Percentiles rank a stretch among this genome's conserved stretches.
These are phyloP conservation scores for Drosophila repletoides DNA, from an alignment of 1,140 invertebrate species.

Conservation along the genomic window DNA sequence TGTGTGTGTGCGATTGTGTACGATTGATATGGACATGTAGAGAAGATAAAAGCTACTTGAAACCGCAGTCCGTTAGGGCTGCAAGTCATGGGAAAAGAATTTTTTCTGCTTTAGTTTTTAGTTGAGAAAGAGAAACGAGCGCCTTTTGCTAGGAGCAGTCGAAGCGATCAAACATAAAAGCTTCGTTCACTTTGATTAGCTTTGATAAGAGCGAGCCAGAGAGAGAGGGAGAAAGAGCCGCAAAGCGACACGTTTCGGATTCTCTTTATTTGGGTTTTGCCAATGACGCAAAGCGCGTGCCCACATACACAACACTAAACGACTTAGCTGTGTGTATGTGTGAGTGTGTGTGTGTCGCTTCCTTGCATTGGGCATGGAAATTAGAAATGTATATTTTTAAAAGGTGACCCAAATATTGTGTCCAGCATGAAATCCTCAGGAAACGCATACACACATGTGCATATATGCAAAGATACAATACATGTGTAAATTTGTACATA, in stretches of 20 bases:
- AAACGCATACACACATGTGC: constrained; percentile 23
- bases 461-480: not conserved
- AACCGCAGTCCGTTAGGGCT: constrained; percentile 29
- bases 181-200: constrained; percentile 13
- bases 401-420: constrained; percentile 60
- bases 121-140: not conserved
- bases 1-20: constrained; percentile 18
- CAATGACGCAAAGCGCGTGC: constrained; percentile 34
- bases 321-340: not conserved
- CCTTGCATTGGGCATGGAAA: constrained; percentile 55
- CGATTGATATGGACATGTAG: constrained; percentile 45
- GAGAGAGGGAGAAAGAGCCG: constrained; percentile 6
- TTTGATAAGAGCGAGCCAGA: constrained; percentile 15
- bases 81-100: constrained; percentile 49
- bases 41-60: constrained; percentile 55
- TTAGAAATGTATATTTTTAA: constrained; percentile 71
- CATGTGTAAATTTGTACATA: not conserved
- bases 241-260: constrained; percentile 5
- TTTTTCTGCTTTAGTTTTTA: constrained; percentile 8
- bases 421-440: constrained; percentile 64
- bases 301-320: not conserved
- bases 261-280: constrained; percentile 28
- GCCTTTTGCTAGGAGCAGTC: constrained; percentile 19
- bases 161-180: constrained; percentile 4
- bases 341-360: constrained; percentile 21